phyloP scores from a whole-genome alignment of 2,888 invertebrate genomes.

The Leptogaster cylindrica region DNA sequence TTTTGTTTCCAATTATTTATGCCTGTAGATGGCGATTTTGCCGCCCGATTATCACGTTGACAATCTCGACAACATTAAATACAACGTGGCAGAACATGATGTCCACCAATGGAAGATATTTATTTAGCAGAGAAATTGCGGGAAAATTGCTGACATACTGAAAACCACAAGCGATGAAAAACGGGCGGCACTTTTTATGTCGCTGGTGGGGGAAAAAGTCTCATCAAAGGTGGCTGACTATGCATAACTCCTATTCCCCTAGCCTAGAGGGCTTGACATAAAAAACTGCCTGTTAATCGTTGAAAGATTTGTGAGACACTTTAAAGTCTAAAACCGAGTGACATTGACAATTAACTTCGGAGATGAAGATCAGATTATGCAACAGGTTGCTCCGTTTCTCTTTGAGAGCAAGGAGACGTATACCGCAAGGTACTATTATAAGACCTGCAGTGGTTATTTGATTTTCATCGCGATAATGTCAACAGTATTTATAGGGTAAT shows the following conservation, averaged over 20 bases:
- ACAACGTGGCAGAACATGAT: constrained; percentile 42
- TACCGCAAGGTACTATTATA: constrained; percentile 33
- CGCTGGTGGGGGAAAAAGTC: constrained; percentile 4
- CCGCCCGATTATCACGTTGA: constrained; percentile 42
- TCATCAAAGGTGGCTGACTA: constrained; percentile 7
- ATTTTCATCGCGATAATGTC: constrained; percentile 26
- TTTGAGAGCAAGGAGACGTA: not conserved
- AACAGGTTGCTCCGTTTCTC: constrained; percentile 29
- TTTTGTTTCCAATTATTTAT: constrained; percentile 38
- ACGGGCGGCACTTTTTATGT: constrained; percentile 36
- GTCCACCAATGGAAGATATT: constrained; percentile 39
- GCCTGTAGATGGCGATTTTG: constrained; percentile 27
- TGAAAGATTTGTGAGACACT: constrained; percentile 24
- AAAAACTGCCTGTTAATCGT: not conserved
- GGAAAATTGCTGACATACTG: constrained; percentile 17
- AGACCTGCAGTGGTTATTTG: constrained; percentile 29
- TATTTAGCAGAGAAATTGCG: constrained; percentile 16
- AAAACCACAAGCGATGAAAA: constrained; percentile 35
- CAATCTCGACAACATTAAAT: constrained; percentile 42
- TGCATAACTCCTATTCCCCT: no score
- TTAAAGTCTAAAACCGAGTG: constrained; percentile 22
- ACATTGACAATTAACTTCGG: constrained; percentile 38
- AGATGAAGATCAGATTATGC: constrained; percentile 40
- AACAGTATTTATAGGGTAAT: constrained; percentile 30
- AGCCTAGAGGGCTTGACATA: not conserved